These are phyloP conservation scores for Protophormia terraenovae DNA, from an alignment of 2,888 invertebrate genomes.

Conservation along the genomic window DNA sequence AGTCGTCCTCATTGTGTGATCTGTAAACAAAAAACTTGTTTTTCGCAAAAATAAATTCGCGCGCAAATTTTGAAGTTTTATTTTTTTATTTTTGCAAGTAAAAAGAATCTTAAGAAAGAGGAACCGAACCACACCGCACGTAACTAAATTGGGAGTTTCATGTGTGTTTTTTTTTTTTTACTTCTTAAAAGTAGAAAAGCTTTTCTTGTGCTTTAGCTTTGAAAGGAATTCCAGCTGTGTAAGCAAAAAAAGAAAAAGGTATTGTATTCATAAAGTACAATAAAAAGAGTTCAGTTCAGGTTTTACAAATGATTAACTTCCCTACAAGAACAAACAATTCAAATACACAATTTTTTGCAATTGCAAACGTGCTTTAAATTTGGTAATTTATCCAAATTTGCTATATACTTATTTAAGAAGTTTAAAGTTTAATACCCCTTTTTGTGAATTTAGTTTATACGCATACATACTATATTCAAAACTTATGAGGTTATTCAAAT, in stretches of 20 bases:
- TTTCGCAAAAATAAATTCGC: slow-evolving; percentile 39
- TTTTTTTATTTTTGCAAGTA: slow-evolving; percentile 3
- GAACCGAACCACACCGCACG: slow-evolving; percentile 23
- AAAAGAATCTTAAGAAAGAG: not conserved
- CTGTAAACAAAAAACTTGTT: slow-evolving; percentile 24
- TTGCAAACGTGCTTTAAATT: slow-evolving; percentile 22
- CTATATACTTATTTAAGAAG: slow-evolving; percentile 11
- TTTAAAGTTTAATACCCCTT: not conserved
- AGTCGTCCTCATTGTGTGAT: slow-evolving; percentile 2
- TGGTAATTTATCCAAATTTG: slow-evolving; percentile 33
- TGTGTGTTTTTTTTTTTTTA: not conserved
- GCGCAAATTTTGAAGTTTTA: slow-evolving; percentile 33
- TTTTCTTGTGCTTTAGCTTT: slow-evolving; percentile 16
- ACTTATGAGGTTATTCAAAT: not conserved
- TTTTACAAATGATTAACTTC: slow-evolving; percentile 68
- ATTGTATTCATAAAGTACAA: slow-evolving; percentile 24
- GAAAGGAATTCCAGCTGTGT: slow-evolving; percentile 65
- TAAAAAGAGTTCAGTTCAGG: slow-evolving; percentile 60
- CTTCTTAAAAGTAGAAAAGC: slow-evolving; percentile 15
- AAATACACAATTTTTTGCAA: slow-evolving; percentile 34
- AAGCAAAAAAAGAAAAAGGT: slow-evolving; percentile 10
- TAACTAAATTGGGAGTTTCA: slow-evolving; percentile 40
- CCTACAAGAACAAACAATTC: slow-evolving; percentile 42
- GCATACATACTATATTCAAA: not conserved
- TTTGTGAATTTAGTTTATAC: not conserved